Percentiles rank a stretch among this genome's conserved stretches.
phyloP scores from a whole-genome alignment of 92 coral and sea anemone species.

The Porites lobata region DNA sequence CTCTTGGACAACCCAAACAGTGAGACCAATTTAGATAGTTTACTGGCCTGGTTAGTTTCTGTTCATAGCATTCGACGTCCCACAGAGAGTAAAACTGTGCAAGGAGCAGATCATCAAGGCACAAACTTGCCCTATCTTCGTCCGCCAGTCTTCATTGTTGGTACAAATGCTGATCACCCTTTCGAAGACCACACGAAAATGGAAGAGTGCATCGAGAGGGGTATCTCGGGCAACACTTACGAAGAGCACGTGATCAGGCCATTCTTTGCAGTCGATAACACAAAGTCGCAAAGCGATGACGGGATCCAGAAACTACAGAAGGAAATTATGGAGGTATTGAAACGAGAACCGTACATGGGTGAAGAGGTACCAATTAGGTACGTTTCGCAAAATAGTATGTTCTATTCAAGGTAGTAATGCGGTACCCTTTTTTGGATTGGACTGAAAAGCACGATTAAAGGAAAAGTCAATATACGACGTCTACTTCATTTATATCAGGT shows the following conservation, averaged over 20 bases:
- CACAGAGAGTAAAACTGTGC: neutral
- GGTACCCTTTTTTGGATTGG: neutral
- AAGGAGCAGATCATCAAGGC: neutral
- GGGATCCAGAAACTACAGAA: constrained; percentile 63
- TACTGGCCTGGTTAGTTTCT: constrained; percentile 77
- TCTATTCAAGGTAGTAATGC: neutral
- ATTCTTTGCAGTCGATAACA: constrained; percentile 71
- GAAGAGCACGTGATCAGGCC: constrained; percentile 77
- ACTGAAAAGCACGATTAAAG: too few species aligned
- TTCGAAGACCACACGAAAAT: constrained; percentile 64
- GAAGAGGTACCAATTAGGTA: constrained; percentile 68
- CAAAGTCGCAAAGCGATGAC: constrained; percentile 47
- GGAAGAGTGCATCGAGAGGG: constrained; percentile 59
- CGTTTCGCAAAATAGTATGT: neutral
- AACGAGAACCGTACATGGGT: constrained; percentile 76
- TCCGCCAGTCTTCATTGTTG: constrained; percentile 76
- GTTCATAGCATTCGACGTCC: constrained; percentile 9
- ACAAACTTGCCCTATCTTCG: constrained; percentile 50
- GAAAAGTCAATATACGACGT: too few species aligned
- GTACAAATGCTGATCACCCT: constrained; percentile 70
- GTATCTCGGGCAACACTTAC: constrained; percentile 64
- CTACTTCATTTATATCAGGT: too few species aligned
- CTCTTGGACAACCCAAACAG: constrained; percentile 73
- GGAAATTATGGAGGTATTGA: constrained; percentile 46
- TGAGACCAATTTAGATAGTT: constrained; percentile 81